A percentile compares a stretch with the other conserved stretches of the same genome.
Evolutionary conservation across 2,888 invertebrate genomes (phyloP).

Genomic region (Baronia brevicornis): DNA sequence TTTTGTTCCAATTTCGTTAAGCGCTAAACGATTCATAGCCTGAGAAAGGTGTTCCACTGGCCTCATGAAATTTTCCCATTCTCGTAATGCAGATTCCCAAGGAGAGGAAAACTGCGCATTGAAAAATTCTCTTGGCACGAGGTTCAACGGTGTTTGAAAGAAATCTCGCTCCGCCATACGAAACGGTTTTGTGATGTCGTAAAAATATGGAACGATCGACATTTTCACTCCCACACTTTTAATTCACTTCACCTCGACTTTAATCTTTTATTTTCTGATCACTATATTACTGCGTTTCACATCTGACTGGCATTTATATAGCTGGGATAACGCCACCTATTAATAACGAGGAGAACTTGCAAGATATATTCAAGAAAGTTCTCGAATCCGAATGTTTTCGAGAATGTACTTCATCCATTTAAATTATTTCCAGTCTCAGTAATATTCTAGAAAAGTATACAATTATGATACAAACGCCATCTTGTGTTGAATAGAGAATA

Average conservation of each 20-base stretch:
- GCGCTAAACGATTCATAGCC: conserved; percentile 49
- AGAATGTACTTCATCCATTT: conserved; percentile 8
- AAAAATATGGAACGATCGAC: conserved; percentile 47
- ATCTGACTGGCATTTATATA: conserved; percentile 29
- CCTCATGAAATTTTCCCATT: conserved; percentile 32
- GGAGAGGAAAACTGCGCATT: conserved; percentile 28
- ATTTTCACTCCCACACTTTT: conserved; percentile 30
- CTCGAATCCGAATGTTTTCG: conserved; percentile 14
- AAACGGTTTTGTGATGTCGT: conserved; percentile 47
- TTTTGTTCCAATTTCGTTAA: conserved; percentile 55
- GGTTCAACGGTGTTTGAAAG: conserved; percentile 27
- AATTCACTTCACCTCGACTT: conserved; percentile 14
- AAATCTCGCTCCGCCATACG: conserved; percentile 52
- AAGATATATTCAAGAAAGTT: conserved; percentile 31
- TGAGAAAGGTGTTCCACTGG: conserved; percentile 47
- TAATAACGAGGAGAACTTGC: conserved; percentile 14
- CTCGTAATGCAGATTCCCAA: conserved; percentile 30
- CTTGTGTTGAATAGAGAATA: conserved; percentile 32
- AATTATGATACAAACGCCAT: conserved; percentile 26
- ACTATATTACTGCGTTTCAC: conserved; percentile 12
- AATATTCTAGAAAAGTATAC: conserved; percentile 3
- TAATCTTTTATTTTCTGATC: conserved; percentile 11
- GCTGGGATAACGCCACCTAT: conserved; percentile 34
- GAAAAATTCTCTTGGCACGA: conserved; percentile 26
- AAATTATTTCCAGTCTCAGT: neutral